Evolutionary conservation across 2,113 vertebrate species (phyloP), one percentile per base, ranked within the genome.

Genomic region (Callopanchax toddi): DNA sequence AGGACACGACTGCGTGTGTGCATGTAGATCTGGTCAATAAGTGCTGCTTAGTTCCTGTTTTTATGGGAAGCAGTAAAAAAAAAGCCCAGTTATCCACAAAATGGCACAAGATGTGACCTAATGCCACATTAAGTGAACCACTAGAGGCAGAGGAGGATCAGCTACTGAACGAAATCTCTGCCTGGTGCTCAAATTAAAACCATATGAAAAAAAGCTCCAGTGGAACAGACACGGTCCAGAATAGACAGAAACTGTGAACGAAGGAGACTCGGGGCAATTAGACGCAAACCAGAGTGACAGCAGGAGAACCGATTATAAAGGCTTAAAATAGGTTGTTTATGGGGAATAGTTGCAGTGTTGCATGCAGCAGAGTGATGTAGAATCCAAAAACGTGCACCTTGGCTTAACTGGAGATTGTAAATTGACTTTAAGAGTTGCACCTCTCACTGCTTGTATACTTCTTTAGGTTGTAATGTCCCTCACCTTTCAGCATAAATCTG

Each of bases 81-180:
- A 69, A 74, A n/a, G 48, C 16, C 21, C 29, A 74, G 57, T 67
- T 69, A 74, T 70, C 46, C 67, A 79, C 42, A 85, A 83, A 83
- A 79, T 63, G 71, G 63, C 68, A 76, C 67, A 72, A 60, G 72
- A 62, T 79, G 70, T 73, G 85, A 80, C 63, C 48, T 76, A 79
- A 83, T 69, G 63, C 76, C 67, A 65, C 67, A 77, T 78, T 59
- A 43, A 62, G 60, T 52, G 50, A 71, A 68, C 65, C 69, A 63
- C 64, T 50, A 62, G 20, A 67, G 61, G 77, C 63, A 48, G 49
- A 67, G 56, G 72, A 48, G 58, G 44, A 68, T 71, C 57, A 23
- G 58, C 88, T 74, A 61, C 80, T 52, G 69, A 59, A 60, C 21
- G 53, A 39, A 77, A 71, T 44, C 37, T 59, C 50, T 67, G 69